Conservation (phyloP, 2,888 invertebrate species). For the Tipula confusa region DNA sequence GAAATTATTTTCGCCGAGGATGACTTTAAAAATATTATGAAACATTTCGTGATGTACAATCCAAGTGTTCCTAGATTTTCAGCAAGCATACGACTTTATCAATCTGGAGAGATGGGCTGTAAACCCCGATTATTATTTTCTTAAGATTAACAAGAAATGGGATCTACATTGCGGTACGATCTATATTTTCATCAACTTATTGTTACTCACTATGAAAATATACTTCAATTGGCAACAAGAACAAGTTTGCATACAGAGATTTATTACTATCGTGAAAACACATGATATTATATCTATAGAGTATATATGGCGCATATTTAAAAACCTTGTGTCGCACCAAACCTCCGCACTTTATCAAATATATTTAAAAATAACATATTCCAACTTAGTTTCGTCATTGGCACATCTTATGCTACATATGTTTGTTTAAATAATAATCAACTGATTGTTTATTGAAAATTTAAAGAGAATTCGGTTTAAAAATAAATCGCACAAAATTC, state of each 20-base stretch:
- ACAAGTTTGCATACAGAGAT: not conserved
- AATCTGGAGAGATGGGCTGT: too few relatives aligned
- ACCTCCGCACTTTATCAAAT: not conserved
- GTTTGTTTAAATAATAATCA: not conserved
- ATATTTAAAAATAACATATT: not conserved
- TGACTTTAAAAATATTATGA: too few relatives aligned
- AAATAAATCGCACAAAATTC: not conserved
- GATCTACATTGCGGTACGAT: too few relatives aligned
- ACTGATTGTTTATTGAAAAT: not conserved
- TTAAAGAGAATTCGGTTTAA: not conserved
- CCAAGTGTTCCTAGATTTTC: too few relatives aligned
- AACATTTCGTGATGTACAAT: too few relatives aligned
- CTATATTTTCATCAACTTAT: too few relatives aligned
- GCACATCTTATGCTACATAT: not conserved
- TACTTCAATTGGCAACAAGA: not conserved
- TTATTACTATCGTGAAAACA: not conserved
- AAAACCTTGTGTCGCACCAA: not conserved
- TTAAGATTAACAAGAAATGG: too few relatives aligned
- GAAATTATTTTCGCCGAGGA: too few relatives aligned
- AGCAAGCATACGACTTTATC: too few relatives aligned
- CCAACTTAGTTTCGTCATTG: not conserved
- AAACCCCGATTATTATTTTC: too few relatives aligned
- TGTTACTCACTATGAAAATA: too few relatives aligned
- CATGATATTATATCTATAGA: too few relatives aligned
- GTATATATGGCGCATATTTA: not conserved